Conservation (phyloP, 2,797 vertebrate genomes). For the Thalassophryne amazonica region DNA sequence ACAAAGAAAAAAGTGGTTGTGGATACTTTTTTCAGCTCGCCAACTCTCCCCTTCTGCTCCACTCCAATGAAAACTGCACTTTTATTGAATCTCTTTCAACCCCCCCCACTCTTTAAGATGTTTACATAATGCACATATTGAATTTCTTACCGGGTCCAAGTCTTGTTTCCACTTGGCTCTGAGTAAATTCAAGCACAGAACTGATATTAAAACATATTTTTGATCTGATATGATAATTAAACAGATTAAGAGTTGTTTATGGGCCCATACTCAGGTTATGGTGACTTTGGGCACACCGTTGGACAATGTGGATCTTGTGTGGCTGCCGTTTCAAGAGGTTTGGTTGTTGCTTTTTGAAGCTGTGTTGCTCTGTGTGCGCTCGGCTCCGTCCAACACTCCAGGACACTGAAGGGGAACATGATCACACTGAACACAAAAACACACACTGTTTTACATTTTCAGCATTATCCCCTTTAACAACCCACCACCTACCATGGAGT, state of each 20-base stretch:
- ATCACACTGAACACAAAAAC: constrained; percentile 72
- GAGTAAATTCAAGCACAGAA: constrained; percentile 77
- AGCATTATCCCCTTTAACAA: constrained; percentile 25
- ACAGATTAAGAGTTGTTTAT: constrained; percentile 78
- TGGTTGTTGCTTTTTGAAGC: constrained; percentile 71
- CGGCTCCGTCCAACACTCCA: constrained; percentile 53
- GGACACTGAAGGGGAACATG: constrained; percentile 64
- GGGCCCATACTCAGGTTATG: constrained; percentile 63
- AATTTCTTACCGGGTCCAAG: constrained; percentile 74
- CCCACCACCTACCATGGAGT: background rate
- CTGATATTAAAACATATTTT: constrained; percentile 80
- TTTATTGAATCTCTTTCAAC: constrained; percentile 25
- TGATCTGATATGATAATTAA: constrained; percentile 79
- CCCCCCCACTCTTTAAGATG: constrained; percentile 58
- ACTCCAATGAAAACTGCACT: constrained; percentile 15
- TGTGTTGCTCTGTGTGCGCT: constrained; percentile 40
- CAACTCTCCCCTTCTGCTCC: no score
- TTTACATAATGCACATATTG: constrained; percentile 81
- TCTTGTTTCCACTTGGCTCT: constrained; percentile 72
- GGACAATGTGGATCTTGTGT: constrained; percentile 80
- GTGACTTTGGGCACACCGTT: constrained; percentile 69
- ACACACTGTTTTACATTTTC: constrained; percentile 66
- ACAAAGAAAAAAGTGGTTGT: constrained; percentile 22
- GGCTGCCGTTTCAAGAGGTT: constrained; percentile 72
- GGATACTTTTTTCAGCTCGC: constrained; percentile 25